These are phyloP conservation scores for Lophura nycthemera DNA, from an alignment of 2,113 vertebrate genomes.

Conservation along the genomic window DNA sequence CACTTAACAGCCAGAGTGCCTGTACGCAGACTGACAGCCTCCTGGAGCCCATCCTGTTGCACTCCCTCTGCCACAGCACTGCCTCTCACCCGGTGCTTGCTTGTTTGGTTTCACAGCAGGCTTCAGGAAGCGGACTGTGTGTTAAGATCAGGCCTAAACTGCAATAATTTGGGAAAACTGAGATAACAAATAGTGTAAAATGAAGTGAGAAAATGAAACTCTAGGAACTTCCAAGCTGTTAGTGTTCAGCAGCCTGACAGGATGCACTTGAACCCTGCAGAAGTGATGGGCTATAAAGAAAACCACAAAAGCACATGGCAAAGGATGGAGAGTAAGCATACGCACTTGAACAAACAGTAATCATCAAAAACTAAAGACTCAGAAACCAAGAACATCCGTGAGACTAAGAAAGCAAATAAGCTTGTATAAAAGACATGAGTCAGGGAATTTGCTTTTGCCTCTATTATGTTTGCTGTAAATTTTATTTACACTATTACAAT, in stretches of 20 bases:
- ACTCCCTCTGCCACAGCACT: not conserved
- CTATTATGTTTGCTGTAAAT: not conserved
- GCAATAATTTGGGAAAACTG: not conserved
- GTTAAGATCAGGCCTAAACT: not conserved
- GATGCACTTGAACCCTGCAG: not conserved
- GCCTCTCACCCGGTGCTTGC: not conserved
- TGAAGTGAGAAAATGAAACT: not conserved
- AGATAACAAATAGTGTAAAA: not conserved
- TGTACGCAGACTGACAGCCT: not conserved
- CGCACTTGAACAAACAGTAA: not conserved
- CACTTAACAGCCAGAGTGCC: not conserved
- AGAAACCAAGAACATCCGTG: not conserved
- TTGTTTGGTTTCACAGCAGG: not conserved
- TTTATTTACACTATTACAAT: not conserved
- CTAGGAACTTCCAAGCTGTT: not conserved
- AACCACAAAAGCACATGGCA: not conserved
- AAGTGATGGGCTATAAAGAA: not conserved
- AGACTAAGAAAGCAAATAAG: not conserved
- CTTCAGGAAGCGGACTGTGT: not conserved
- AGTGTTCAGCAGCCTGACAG: not conserved
- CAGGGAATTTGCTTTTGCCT: not conserved
- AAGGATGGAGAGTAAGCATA: not conserved
- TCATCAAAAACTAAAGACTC: not conserved
- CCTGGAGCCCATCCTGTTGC: not conserved
- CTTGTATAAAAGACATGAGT: not conserved